Conservation (phyloP, 2,113 vertebrate species). For the Callocephalon fimbriatum region DNA sequence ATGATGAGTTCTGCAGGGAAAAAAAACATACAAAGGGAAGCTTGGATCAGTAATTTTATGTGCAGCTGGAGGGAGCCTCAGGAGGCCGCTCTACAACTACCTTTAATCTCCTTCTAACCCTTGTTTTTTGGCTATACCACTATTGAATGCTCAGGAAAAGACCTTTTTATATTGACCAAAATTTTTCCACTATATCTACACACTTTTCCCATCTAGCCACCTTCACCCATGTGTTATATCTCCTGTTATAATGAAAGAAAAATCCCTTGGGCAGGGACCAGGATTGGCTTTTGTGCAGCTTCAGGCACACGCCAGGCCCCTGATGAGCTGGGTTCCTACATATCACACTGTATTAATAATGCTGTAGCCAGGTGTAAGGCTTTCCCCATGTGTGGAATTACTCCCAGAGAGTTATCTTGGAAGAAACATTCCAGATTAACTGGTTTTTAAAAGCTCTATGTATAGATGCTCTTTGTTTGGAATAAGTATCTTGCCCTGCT, state of each 20-base stretch:
- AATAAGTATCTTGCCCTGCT: slow-evolving; percentile 44
- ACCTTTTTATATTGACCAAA: neutral
- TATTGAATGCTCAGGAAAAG: neutral
- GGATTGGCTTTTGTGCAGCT: neutral
- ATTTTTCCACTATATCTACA: neutral
- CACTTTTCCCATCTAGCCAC: neutral
- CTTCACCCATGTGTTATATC: neutral
- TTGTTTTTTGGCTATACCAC: neutral
- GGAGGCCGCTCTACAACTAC: neutral
- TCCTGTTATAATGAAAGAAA: neutral
- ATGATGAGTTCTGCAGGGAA: slow-evolving; percentile 82
- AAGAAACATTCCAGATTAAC: slow-evolving; percentile 41
- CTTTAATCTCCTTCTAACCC: neutral
- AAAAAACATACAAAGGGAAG: neutral
- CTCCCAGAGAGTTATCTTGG: neutral
- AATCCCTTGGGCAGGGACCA: neutral
- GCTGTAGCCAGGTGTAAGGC: neutral
- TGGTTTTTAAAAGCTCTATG: slow-evolving; percentile 1
- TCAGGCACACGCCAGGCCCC: neutral
- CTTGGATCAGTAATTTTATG: neutral
- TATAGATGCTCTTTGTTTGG: slow-evolving; percentile 38
- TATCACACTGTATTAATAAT: rapidly evolving
- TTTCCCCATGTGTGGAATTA: neutral
- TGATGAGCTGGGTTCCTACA: neutral
- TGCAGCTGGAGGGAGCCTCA: neutral